phyloP scores from a whole-genome alignment of 1,140 invertebrate species.

The Phenacoccus solenopsis region DNA sequence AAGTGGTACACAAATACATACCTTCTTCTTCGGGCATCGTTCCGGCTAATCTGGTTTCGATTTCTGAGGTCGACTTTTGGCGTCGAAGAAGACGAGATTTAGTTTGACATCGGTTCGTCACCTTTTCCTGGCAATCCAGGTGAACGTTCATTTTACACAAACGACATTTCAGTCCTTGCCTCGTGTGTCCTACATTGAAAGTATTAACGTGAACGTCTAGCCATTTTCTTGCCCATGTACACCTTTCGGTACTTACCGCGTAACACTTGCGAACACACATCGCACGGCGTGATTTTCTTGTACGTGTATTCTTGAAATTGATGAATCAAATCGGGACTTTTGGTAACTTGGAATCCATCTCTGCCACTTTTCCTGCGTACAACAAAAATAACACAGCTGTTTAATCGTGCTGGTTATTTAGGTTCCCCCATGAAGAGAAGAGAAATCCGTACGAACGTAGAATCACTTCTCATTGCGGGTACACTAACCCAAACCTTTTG shows the following conservation, averaged over 20 bases:
- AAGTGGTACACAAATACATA: too few species aligned
- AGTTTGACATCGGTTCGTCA: constrained; percentile 57
- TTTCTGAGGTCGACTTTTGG: constrained; percentile 73
- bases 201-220: too few species aligned
- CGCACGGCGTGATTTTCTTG: constrained; percentile 89
- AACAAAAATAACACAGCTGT: not conserved
- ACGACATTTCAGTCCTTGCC: constrained; percentile 80
- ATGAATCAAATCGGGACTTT: constrained; percentile 48
- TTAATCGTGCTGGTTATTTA: too few species aligned
- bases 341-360: constrained; percentile 42
- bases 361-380: constrained; percentile 30
- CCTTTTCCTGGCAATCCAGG: constrained; percentile 70
- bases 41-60: constrained; percentile 48
- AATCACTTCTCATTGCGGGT: too few species aligned
- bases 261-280: constrained; percentile 82
- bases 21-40: constrained; percentile 52
- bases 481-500: too few species aligned
- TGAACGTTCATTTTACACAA: constrained; percentile 86
- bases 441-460: too few species aligned
- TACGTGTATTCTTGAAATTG: constrained; percentile 88
- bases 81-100: constrained; percentile 67
- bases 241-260: constrained; percentile 46
- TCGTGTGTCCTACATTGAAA: constrained; percentile 57
- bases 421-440: too few species aligned
- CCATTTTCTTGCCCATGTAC: not conserved